Base-by-base conservation (phyloP, 92 coral and sea anemone genomes). In the Bergia puertoricense region DNA sequence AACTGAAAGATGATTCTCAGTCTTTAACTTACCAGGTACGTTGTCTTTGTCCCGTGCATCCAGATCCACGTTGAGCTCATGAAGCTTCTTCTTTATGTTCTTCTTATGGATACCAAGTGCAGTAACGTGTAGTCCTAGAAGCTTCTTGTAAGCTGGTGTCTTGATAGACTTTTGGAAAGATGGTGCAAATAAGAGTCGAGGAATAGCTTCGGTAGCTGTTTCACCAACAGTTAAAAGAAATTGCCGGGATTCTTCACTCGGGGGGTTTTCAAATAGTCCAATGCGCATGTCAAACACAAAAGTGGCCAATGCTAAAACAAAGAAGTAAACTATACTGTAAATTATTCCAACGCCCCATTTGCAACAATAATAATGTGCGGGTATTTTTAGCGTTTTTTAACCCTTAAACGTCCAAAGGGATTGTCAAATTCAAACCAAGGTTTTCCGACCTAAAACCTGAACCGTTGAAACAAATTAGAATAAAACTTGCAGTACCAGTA, bases 231-330 rank as follows among this genome's bases (percentile, higher is more conserved):
- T 14, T 18, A 22, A 8, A 2, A 74, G n/a, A 74, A 10, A 74
- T 9, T 7, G 42, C 30, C 44, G 48, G 44, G 78, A 39, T 30
- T 74, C 78, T 30, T 74, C 45, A 10, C 78, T 1, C 22, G 78
- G 78, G 22, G 78, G 78, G 46, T 74, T 74, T 11, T 74, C 78
- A 18, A 74, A 74, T 6, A 74, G 78, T 42, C 78, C 78, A 74
- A 74, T 74, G 78, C 78, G 78, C 78, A 39, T 74, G 48, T 74
- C 78, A 11, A 74, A 74, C 22, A 74, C n/a, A 2, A 74, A 74
- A 38, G 78, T 74, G 40, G 20, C 78, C 8, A 39, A 46, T 7
- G 78, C 78, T 74, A 46, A 74, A 74, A 74, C 7, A 74, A 36
- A 62, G 8, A 62, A 30, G 30, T 30, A 30, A 30, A 30, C 30